phyloP scores from a whole-genome alignment of 2,113 vertebrate species.

The Myrmecobius fasciatus region DNA sequence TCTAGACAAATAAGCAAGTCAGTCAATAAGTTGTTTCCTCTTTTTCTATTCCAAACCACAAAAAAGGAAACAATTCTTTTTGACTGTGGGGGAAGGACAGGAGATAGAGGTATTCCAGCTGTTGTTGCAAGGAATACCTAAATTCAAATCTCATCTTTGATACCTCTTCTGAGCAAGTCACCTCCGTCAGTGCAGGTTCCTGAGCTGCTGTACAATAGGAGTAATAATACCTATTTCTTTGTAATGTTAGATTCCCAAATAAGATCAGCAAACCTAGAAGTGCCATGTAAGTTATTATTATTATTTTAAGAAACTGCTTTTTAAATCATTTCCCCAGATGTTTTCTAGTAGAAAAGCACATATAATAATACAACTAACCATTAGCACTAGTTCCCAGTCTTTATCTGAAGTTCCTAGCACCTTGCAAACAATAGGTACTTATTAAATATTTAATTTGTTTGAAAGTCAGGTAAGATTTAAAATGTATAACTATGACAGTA shows the following conservation, averaged over 20 bases:
- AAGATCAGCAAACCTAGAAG: not conserved
- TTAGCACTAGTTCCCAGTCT: not conserved
- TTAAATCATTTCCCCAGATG: not conserved
- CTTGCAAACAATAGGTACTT: not conserved
- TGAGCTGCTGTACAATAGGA: not conserved
- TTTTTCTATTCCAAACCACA: not conserved
- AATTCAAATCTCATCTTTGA: not conserved
- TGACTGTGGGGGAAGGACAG: not conserved
- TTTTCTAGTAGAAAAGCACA: not conserved
- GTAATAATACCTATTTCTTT: not conserved
- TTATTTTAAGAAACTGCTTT: not conserved
- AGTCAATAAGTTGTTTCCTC: not conserved
- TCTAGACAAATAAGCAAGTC: not conserved
- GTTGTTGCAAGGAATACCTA: not conserved
- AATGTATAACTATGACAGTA: not conserved
- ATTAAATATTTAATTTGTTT: not conserved
- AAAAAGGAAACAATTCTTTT: not conserved
- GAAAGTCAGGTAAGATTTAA: not conserved
- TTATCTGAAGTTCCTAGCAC: not conserved
- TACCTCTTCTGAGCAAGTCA: not conserved
- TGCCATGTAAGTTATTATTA: not conserved
- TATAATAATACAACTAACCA: not conserved
- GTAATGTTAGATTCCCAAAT: not conserved
- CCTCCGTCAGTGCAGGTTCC: not conserved
- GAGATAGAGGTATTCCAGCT: not conserved